A percentile compares a stretch with the other conserved stretches of the same genome.
phyloP scores from a whole-genome alignment of 2,113 vertebrate genomes.

The Excalfactoria chinensis region DNA sequence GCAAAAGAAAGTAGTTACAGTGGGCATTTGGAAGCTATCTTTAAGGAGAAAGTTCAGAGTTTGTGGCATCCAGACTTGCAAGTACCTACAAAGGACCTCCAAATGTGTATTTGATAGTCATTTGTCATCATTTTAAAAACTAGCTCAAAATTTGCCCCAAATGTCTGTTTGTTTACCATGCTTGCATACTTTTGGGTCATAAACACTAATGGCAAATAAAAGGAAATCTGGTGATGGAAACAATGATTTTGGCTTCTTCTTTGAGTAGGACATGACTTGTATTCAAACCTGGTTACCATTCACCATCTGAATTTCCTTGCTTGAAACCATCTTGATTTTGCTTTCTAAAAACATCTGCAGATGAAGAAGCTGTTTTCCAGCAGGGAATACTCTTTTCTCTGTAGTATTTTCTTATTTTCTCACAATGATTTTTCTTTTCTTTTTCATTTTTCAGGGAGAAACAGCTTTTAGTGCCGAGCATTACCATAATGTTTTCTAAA shows the following conservation, averaged over 20 bases:
- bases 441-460: neutral
- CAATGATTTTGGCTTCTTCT: neutral
- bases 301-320: neutral
- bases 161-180: neutral
- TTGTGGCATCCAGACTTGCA: neutral
- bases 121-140: neutral
- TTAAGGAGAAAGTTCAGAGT: neutral
- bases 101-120: neutral
- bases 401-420: neutral
- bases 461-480: neutral
- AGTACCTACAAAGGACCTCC: neutral
- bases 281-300: neutral
- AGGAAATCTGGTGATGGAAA: neutral
- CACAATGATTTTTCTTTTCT: slow-evolving; percentile 1
- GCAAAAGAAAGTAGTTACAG: neutral
- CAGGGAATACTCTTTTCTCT: neutral
- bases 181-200: neutral
- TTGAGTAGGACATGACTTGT: neutral
- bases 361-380: neutral
- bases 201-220: neutral
- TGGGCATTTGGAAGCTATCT: neutral
- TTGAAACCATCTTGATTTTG: neutral
- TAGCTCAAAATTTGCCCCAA: neutral
- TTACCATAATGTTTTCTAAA: slow-evolving; percentile 58
- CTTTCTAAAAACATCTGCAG: neutral